phyloP scores from a whole-genome alignment of 2,888 invertebrate genomes.

The Cephonodes hylas region DNA sequence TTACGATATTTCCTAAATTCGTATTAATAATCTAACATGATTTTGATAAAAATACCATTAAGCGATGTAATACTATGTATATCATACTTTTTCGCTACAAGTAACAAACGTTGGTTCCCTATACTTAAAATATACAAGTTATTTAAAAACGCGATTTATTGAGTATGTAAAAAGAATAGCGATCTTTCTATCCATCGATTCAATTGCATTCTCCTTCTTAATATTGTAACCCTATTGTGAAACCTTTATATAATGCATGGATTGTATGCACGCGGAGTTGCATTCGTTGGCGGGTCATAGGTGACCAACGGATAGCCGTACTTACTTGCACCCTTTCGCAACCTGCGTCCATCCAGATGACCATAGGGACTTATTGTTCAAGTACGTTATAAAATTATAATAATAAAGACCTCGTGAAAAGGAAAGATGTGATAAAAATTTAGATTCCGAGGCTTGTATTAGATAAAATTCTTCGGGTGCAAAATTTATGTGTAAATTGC shows the following conservation, averaged over 20 bases:
- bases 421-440: slow-evolving; percentile 4
- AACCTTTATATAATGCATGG: slow-evolving; percentile 10
- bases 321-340: slow-evolving; percentile 64
- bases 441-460: too few species aligned
- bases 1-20: too few species aligned
- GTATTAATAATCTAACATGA: too few species aligned
- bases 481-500: background rate
- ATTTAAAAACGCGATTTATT: background rate
- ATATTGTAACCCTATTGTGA: slow-evolving; percentile 7
- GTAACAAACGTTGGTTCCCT: too few species aligned
- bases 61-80: too few species aligned
- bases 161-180: background rate
- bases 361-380: slow-evolving; percentile 26
- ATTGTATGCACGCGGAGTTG: slow-evolving; percentile 16
- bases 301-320: slow-evolving; percentile 64
- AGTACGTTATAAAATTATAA: slow-evolving; percentile 28
- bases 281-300: slow-evolving; percentile 69
- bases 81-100: too few species aligned
- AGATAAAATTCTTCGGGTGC: too few species aligned
- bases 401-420: slow-evolving; percentile 19
- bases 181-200: background rate
- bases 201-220: slow-evolving; percentile 10
- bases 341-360: slow-evolving; percentile 36
- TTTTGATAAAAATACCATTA: too few species aligned
- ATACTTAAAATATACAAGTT: background rate